Conservation (phyloP, 2,113 vertebrate genomes). For the Cochlearius cochlearius region DNA sequence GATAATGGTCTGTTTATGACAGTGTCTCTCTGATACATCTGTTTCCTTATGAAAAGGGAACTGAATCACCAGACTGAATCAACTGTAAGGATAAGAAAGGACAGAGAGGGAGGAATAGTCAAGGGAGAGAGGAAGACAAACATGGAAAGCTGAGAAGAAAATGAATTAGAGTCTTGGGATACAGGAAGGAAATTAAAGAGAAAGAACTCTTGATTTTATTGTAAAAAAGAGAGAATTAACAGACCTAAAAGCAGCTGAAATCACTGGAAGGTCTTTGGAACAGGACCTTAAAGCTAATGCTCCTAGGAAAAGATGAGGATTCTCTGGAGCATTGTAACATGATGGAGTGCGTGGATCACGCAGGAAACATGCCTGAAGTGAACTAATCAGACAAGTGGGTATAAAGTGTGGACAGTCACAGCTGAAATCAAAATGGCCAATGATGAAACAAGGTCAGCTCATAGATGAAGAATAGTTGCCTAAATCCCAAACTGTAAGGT, state of each 20-base stretch:
- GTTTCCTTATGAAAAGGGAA: conserved; percentile 20
- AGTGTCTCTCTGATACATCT: background rate
- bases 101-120: background rate
- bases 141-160: background rate
- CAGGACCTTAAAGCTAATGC: background rate
- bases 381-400: background rate
- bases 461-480: background rate
- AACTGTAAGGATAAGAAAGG: background rate
- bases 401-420: background rate
- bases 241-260: background rate
- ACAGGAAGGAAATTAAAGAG: background rate
- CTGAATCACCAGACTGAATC: background rate
- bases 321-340: background rate
- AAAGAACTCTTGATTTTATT: background rate
- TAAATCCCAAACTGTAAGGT: background rate
- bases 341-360: background rate
- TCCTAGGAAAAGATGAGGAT: background rate
- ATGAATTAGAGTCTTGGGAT: background rate
- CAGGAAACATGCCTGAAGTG: background rate
- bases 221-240: background rate
- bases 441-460: background rate
- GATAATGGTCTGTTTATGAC: background rate
- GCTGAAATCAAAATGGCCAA: background rate
- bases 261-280: background rate
- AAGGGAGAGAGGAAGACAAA: background rate